Conservation (phyloP, 2,888 invertebrate species). For the Fragum sueziense region DNA sequence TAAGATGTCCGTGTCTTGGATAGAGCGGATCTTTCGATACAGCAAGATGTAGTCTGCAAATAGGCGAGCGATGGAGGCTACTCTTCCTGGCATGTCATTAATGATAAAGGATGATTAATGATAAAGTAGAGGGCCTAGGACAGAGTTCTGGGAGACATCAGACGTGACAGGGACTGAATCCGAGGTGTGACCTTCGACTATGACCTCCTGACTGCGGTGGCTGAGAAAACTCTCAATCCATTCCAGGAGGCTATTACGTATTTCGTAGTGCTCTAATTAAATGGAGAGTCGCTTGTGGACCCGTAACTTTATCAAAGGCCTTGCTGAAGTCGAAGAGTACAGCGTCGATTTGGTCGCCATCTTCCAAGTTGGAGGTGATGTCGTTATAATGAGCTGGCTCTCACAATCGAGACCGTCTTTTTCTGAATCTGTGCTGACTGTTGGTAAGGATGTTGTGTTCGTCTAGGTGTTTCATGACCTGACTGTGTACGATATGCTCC, state of each 20-base stretch:
- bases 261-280: constrained; percentile 13
- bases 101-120: constrained; percentile 60
- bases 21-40: constrained; percentile 38
- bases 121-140: constrained; percentile 48
- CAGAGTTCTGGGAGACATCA: background rate
- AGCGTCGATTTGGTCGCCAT: constrained; percentile 39
- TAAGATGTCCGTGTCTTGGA: constrained; percentile 19
- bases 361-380: constrained; percentile 31
- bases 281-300: constrained; percentile 26
- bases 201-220: constrained; percentile 31
- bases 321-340: constrained; percentile 58
- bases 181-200: background rate
- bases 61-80: constrained; percentile 24
- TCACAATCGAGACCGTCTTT: constrained; percentile 43
- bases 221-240: constrained; percentile 27
- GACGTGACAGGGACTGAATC: too few relatives aligned
- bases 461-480: constrained; percentile 45
- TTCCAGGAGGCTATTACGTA: background rate
- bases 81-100: constrained; percentile 61
- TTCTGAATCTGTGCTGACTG: constrained; percentile 58
- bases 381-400: constrained; percentile 58
- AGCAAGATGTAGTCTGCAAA: constrained; percentile 61
- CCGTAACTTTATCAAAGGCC: constrained; percentile 51
- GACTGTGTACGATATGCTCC: constrained; percentile 53
- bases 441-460: constrained; percentile 42